These are phyloP conservation scores for Pogonophryne albipinna DNA, from an alignment of 2,797 vertebrate genomes.

Conservation along the genomic window DNA sequence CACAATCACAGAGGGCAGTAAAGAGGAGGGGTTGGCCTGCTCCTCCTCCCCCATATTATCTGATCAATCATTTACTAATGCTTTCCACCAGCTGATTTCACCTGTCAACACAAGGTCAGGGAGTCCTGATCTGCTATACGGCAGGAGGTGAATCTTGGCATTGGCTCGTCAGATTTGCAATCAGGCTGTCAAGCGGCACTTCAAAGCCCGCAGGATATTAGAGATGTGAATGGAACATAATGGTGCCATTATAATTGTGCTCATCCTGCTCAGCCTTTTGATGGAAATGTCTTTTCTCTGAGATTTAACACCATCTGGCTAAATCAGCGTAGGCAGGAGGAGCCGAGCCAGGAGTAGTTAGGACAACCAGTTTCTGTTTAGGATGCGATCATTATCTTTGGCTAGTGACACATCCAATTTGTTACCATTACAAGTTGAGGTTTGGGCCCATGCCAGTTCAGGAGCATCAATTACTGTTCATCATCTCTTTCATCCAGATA, in stretches of 20 bases:
- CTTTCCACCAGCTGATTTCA: slow-evolving; percentile 53
- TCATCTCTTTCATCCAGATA: slow-evolving; percentile 22
- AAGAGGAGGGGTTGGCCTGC: slow-evolving; percentile 45
- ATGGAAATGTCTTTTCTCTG: slow-evolving; percentile 62
- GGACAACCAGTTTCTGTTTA: slow-evolving; percentile 62
- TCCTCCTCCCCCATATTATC: slow-evolving; percentile 58
- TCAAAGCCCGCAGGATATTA: slow-evolving; percentile 63
- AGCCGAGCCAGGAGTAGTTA: slow-evolving; percentile 53
- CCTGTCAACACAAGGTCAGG: slow-evolving; percentile 63
- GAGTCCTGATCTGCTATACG: slow-evolving; percentile 24
- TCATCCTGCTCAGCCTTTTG: slow-evolving; percentile 66
- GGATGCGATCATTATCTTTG: slow-evolving; percentile 60
- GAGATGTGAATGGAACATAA: slow-evolving; percentile 73
- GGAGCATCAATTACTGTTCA: slow-evolving; percentile 21
- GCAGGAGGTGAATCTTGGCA: slow-evolving; percentile 27
- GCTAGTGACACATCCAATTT: slow-evolving; percentile 59
- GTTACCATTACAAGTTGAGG: slow-evolving; percentile 31
- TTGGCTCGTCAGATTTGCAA: slow-evolving; percentile 32
- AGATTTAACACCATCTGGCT: slow-evolving; percentile 73
- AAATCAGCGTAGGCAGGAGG: slow-evolving; percentile 54
- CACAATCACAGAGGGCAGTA: slow-evolving; percentile 59
- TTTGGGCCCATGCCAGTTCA: slow-evolving; percentile 7
- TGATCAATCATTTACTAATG: slow-evolving; percentile 63
- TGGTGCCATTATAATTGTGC: slow-evolving; percentile 64
- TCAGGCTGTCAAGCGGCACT: slow-evolving; percentile 53